Base-by-base conservation (phyloP, 2,113 vertebrate genomes). In the Sitta europaea region DNA sequence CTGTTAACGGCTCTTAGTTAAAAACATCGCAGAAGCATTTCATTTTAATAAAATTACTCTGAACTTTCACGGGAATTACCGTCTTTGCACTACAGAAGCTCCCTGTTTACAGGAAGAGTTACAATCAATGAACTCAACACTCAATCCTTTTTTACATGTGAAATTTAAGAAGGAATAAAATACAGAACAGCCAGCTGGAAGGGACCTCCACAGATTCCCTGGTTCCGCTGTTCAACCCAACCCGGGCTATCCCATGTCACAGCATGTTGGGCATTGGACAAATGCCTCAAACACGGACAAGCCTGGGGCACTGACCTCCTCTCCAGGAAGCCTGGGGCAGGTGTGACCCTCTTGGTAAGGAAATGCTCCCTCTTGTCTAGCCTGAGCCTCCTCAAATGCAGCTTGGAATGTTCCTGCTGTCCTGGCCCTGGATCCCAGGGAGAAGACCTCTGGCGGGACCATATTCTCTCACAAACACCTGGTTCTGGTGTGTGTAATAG, bases 211-310 rank as follows among this genome's bases (percentile, higher is more conserved):
- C 10, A 11, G 40, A 27, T 20, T 40, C 23, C 14, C 23, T n/a
- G 12, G 28, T 19, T 47, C 27, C n/a, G 53, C 31, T 38, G 48
- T 21, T 62, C 20, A 29, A 17, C 31, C 7, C 12, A 22, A 2
- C 16, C 21, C 29, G 51, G 58, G 45, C 58, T 59, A n/a, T 25
- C n/a, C 48, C 31, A 35, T 14, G 22, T 12, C 42, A 43, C 45
- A 62, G 28, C 25, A 14, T 1, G 10, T 0, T 25, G 40, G 58
- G 10, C 53, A 12, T 25, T 43, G 47, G 22, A 36, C 62, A 86
- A 47, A 53, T 2, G 7, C 19, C 43, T 16, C 29, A 24, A 45
- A 24, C 17, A 54, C 0, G 0, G 10, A 62, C 14, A 14, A 62
- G 23, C 36, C 33, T 28, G 12, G 31, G 29, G 16, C 35, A 63